phyloP scores from a whole-genome alignment of 2,113 vertebrate species.

The Oncorhynchus keta region DNA sequence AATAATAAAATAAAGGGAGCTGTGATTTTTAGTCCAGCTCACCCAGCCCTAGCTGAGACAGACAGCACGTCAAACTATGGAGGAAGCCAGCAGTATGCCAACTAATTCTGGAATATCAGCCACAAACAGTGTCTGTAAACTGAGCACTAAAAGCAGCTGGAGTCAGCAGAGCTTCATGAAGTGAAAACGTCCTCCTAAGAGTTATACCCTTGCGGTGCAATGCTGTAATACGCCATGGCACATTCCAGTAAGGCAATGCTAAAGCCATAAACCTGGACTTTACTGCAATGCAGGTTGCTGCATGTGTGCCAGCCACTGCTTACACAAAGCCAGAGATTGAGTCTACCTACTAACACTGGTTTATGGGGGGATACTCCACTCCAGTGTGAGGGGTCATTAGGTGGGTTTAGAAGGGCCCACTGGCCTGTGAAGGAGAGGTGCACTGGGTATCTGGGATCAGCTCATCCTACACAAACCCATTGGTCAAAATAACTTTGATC shows the following conservation, averaged over 20 bases:
- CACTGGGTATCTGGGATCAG: too few relatives aligned
- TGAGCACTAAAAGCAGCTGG: slow-evolving; percentile 53
- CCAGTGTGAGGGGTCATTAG: too few relatives aligned
- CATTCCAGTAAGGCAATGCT: slow-evolving; percentile 67
- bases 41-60: background rate
- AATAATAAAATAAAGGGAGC: too few relatives aligned
- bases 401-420: too few relatives aligned
- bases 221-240: slow-evolving; percentile 28
- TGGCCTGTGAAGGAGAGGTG: too few relatives aligned
- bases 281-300: slow-evolving; percentile 16
- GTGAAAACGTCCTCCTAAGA: slow-evolving; percentile 69
- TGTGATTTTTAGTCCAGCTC: too few relatives aligned
- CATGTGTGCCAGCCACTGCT: slow-evolving; percentile 19
- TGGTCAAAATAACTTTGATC: too few relatives aligned
- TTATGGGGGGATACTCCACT: too few relatives aligned
- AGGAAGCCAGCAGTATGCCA: slow-evolving; percentile 44
- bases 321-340: slow-evolving; percentile 49
- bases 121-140: slow-evolving; percentile 39
- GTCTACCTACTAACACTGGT: slow-evolving; percentile 39
- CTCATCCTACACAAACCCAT: too few relatives aligned
- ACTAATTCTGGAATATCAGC: slow-evolving; percentile 46
- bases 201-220: slow-evolving; percentile 54
- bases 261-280: slow-evolving; percentile 51
- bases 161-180: slow-evolving; percentile 59
- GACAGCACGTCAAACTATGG: slow-evolving; percentile 26